phyloP scores from a whole-genome alignment of 2,888 invertebrate species.

The Agrochola lota region DNA sequence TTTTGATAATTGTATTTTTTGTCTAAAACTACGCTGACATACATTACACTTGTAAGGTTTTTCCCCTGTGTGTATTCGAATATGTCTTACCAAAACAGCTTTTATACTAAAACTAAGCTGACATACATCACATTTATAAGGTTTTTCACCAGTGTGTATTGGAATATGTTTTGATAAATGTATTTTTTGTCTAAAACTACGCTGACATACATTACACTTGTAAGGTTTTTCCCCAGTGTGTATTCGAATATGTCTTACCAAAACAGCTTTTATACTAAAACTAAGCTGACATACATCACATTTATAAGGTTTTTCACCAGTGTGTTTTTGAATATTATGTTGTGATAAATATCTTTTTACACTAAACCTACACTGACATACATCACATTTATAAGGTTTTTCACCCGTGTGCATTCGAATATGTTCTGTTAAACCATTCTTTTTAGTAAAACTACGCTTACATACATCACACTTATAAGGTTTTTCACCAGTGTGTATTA shows the following conservation, averaged over 20 bases:
- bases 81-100: too few relatives aligned
- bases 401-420: neutral
- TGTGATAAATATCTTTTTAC: accelerated
- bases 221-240: too few relatives aligned
- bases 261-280: neutral
- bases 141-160: too few relatives aligned
- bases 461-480: neutral
- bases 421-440: accelerated
- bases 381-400: neutral
- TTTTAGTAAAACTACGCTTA: neutral
- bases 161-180: too few relatives aligned
- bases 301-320: neutral
- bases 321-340: neutral
- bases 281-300: neutral
- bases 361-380: neutral
- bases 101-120: too few relatives aligned
- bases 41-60: too few relatives aligned
- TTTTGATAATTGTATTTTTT: accelerated
- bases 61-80: too few relatives aligned
- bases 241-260: neutral
- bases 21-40: too few relatives aligned
- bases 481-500: neutral
- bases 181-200: too few relatives aligned
- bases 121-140: too few relatives aligned
- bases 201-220: too few relatives aligned